Evolutionary conservation across 2,797 vertebrate genomes (phyloP).

Genomic region (Columba guinea): DNA sequence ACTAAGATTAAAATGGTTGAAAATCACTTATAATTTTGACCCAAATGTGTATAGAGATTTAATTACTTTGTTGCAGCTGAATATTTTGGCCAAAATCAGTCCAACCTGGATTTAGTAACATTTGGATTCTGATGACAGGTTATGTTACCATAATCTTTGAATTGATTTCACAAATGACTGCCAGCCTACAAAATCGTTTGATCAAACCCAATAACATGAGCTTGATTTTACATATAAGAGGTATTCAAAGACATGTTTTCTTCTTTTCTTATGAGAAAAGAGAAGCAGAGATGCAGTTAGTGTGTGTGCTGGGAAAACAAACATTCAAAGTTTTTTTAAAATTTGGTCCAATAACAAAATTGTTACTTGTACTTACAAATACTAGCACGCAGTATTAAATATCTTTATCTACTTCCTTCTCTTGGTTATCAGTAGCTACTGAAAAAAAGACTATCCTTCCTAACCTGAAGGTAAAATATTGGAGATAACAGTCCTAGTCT

Average conservation of each 20-base stretch:
- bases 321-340: background rate
- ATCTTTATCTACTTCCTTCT: background rate
- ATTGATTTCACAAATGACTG: background rate
- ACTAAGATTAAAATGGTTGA: background rate
- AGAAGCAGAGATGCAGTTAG: background rate
- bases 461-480: background rate
- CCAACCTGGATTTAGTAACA: background rate
- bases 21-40: background rate
- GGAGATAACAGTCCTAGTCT: background rate
- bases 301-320: background rate
- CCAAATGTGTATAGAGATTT: background rate
- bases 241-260: background rate
- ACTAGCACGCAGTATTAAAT: background rate
- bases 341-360: background rate
- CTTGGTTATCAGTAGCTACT: background rate
- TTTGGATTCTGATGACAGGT: background rate
- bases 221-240: background rate
- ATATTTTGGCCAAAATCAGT: background rate
- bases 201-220: background rate
- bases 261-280: background rate
- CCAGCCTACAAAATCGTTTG: background rate
- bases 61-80: background rate
- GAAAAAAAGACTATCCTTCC: background rate
- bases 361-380: background rate
- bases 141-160: background rate